phyloP scores from a whole-genome alignment of 2,888 invertebrate genomes.

The Eurois occulta region DNA sequence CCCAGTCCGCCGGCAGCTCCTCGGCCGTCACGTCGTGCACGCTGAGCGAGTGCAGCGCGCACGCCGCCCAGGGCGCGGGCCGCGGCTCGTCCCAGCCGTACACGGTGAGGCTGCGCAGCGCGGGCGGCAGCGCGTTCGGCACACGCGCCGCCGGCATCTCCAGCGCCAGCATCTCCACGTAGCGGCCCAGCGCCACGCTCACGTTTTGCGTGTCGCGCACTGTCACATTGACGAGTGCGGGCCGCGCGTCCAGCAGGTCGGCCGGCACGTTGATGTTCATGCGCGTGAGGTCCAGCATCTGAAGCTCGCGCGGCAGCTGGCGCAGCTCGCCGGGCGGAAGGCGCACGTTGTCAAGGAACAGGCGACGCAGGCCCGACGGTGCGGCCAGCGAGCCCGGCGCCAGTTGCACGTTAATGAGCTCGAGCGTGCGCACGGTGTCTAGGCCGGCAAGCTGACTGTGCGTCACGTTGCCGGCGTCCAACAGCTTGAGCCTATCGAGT shows the following conservation, averaged over 20 bases:
- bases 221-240: slow-evolving; percentile 21
- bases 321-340: slow-evolving; percentile 22
- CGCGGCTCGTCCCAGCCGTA: slow-evolving; percentile 41
- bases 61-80: slow-evolving; percentile 54
- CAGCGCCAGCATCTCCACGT: slow-evolving; percentile 36
- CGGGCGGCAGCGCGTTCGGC: slow-evolving; percentile 44
- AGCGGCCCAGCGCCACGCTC: slow-evolving; percentile 23
- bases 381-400: slow-evolving; percentile 89
- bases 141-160: slow-evolving; percentile 29
- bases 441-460: slow-evolving; percentile 38
- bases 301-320: slow-evolving; percentile 24
- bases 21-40: slow-evolving; percentile 8
- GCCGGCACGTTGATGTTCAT: slow-evolving; percentile 18
- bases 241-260: slow-evolving; percentile 33
- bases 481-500: slow-evolving; percentile 38
- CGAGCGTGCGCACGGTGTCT: slow-evolving; percentile 24
- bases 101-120: slow-evolving; percentile 45
- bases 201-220: slow-evolving; percentile 33
- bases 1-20: slow-evolving; percentile 37
- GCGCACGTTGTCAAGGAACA: slow-evolving; percentile 28
- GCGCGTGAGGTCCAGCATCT: slow-evolving; percentile 36
- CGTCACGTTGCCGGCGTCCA: slow-evolving; percentile 19
- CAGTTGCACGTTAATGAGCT: slow-evolving; percentile 12
- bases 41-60: slow-evolving; percentile 45
- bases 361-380: slow-evolving; percentile 50